Conservation (phyloP, 2,888 invertebrate genomes). For the Lydus trimaculatus region DNA sequence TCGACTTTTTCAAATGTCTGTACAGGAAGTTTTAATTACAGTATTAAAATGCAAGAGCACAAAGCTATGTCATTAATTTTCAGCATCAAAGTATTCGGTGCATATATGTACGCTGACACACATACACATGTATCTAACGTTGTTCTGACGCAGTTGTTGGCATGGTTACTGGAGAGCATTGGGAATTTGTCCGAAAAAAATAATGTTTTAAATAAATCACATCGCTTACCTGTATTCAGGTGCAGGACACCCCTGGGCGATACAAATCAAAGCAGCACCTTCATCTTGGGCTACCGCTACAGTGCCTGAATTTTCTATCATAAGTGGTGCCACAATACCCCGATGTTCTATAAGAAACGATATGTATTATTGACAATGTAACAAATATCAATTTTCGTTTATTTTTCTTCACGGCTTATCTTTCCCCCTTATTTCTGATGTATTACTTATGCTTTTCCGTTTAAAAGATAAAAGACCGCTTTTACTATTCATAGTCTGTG, state of each 20-base stretch:
- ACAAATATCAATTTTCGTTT: conserved; percentile 5
- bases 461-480: neutral
- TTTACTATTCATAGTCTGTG: neutral
- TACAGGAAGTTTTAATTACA: conserved; percentile 15
- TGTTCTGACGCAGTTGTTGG: conserved; percentile 16
- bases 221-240: conserved; percentile 75
- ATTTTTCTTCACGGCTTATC: neutral
- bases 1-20: neutral
- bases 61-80: conserved; percentile 27
- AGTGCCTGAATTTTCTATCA: conserved; percentile 74
- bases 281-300: conserved; percentile 77
- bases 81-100: conserved; percentile 30
- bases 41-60: conserved; percentile 13
- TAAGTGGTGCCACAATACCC: conserved; percentile 74
- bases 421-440: neutral
- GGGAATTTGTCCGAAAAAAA: conserved; percentile 16
- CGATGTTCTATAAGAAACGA: conserved; percentile 68
- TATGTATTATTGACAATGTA: neutral
- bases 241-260: conserved; percentile 80
- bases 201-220: too few relatives aligned
- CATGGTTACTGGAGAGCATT: conserved; percentile 20
- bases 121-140: conserved; percentile 23
- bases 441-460: neutral
- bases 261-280: conserved; percentile 77
- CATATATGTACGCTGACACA: conserved; percentile 21